Evolutionary conservation across 2,888 invertebrate genomes (phyloP), one percentile per base, ranked within the genome.

Genomic region (Bibio marci): DNA sequence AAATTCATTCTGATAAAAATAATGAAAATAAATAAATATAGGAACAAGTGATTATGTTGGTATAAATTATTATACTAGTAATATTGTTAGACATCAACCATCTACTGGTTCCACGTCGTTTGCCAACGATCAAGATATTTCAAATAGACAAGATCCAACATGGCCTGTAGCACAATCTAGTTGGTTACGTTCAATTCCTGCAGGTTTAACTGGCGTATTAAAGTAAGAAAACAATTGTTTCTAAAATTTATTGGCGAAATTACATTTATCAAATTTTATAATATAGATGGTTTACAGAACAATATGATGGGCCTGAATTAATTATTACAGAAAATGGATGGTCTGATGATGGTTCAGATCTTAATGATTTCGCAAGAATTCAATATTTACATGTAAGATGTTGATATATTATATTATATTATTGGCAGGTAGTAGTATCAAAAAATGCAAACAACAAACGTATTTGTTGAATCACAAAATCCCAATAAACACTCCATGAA

Each of bases 241-340:
- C n/a, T n/a, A n/a, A n/a, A n/a, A n/a, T n/a, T n/a, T n/a, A n/a
- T n/a, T n/a, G n/a, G n/a, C n/a, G n/a, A n/a, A n/a, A n/a, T n/a
- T n/a, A n/a, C n/a, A n/a, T n/a, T n/a, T n/a, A n/a, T n/a, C n/a
- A n/a, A n/a, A n/a, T n/a, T n/a, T n/a, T n/a, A n/a, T n/a, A n/a
- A n/a, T n/a, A n/a, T n/a, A n/a, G n/a, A n/a, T 30, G 30, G 30
- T 13, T 30, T 14, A 30, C 19, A 28, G 34, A 40, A 41, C 10
- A 35, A 41, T 34, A 43, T 32, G 28, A 63, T 31, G 70, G 74
- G 52, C 70, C 71, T 1, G 55, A 65, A 34, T 59, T 77, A 8
- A 66, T 64, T 41, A 53, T 76, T 2, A 69, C 70, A 0, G 76
- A 73, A 49, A 76, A 73, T 45, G 75, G 75, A 2, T 66, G 63